These are phyloP conservation scores for Lochmaea crataegi DNA, from an alignment of 2,888 invertebrate species.

Conservation along the genomic window DNA sequence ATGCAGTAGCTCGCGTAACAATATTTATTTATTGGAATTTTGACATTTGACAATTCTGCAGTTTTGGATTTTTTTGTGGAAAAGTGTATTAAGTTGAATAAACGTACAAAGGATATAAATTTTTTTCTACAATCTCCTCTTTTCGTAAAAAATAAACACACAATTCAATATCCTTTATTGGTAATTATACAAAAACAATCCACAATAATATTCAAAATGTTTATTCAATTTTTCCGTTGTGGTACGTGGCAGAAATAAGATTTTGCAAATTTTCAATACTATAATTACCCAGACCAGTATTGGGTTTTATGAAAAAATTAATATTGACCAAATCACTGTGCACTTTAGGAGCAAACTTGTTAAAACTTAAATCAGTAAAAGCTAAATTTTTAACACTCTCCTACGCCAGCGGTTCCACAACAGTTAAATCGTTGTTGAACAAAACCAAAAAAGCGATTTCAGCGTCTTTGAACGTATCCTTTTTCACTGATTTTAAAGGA, in stretches of 20 bases:
- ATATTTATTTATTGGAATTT: too few relatives aligned
- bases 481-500: background rate
- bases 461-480: background rate
- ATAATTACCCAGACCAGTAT: background rate
- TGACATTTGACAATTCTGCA: too few relatives aligned
- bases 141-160: too few relatives aligned
- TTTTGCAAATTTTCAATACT: background rate
- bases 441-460: background rate
- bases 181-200: background rate
- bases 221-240: background rate
- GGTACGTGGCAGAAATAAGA: background rate
- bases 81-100: too few relatives aligned
- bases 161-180: too few relatives aligned
- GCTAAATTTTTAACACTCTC: background rate
- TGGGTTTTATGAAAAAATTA: background rate
- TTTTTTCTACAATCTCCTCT: too few relatives aligned
- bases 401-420: background rate
- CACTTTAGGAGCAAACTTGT: background rate
- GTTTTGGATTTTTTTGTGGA: too few relatives aligned
- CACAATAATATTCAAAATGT: background rate
- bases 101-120: too few relatives aligned
- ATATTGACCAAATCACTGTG: background rate
- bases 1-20: too few relatives aligned
- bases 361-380: background rate
- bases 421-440: background rate